A percentile compares a stretch with the other conserved stretches of the same genome.
Evolutionary conservation across 1,140 invertebrate species (phyloP).

Genomic region (Euborellia annulipes): DNA sequence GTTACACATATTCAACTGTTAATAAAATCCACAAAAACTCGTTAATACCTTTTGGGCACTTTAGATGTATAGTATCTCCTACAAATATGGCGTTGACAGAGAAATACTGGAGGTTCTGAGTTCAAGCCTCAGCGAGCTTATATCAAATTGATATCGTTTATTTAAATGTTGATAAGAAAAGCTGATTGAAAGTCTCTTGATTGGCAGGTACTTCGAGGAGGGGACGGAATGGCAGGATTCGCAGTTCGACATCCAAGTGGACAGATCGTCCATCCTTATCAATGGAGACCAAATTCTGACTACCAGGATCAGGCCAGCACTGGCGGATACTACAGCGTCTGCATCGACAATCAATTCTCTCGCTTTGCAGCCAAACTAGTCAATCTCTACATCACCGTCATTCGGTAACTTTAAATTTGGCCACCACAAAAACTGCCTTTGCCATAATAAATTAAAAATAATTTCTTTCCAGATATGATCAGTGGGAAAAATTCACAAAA

Average conservation of each 20-base stretch:
- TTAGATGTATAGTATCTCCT: too few relatives aligned
- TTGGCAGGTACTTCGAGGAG: constrained; percentile 66
- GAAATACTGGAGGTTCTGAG: too few relatives aligned
- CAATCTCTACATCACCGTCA: constrained; percentile 85
- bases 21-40: too few relatives aligned
- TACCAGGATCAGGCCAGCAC: constrained; percentile 65
- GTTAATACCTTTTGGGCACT: too few relatives aligned
- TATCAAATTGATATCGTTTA: too few relatives aligned
- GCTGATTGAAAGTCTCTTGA: too few relatives aligned
- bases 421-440: too few relatives aligned
- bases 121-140: too few relatives aligned
- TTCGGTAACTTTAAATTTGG: constrained; percentile 44
- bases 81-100: too few relatives aligned
- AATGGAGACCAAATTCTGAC: constrained; percentile 71
- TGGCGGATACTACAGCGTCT: constrained; percentile 83
- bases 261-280: constrained; percentile 71
- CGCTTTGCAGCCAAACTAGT: constrained; percentile 82
- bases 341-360: constrained; percentile 89
- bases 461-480: constrained; percentile 48
- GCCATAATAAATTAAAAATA: too few relatives aligned
- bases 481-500: constrained; percentile 83
- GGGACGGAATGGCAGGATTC: constrained; percentile 84
- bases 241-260: constrained; percentile 73
- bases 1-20: too few relatives aligned
- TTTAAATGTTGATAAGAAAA: too few relatives aligned